phyloP scores from a whole-genome alignment of 2,113 vertebrate genomes.

The Himantopus leucocephalus region DNA sequence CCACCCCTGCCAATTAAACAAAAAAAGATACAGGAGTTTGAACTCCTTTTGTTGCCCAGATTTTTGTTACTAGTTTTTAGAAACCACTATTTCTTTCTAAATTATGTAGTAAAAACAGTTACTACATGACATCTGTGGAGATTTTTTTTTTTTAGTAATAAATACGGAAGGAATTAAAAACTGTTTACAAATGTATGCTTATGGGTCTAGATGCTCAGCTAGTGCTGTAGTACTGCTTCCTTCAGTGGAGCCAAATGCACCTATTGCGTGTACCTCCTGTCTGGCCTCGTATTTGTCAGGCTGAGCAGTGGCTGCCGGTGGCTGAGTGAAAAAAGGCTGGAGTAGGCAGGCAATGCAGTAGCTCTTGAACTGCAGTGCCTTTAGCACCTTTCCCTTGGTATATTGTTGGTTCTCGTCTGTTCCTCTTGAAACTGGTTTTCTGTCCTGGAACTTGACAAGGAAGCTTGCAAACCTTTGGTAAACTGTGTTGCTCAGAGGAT shows the following conservation, averaged over 20 bases:
- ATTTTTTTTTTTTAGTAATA: background rate
- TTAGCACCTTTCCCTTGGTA: background rate
- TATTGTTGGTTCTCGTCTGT: background rate
- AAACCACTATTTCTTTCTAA: background rate
- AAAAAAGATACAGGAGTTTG: background rate
- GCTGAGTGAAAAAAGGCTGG: background rate
- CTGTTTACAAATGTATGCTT: background rate
- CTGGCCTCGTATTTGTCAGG: background rate
- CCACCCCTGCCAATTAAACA: background rate
- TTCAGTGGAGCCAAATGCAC: rapidly evolving
- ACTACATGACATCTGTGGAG: background rate
- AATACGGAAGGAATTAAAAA: background rate
- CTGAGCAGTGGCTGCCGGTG: background rate
- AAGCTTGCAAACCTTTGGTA: background rate
- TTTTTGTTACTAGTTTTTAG: background rate
- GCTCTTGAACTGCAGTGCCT: background rate
- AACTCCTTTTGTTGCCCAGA: background rate
- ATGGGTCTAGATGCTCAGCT: background rate
- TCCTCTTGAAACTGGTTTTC: background rate
- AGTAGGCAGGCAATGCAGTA: background rate
- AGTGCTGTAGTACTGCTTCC: background rate
- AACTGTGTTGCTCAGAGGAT: background rate
- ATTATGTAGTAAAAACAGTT: background rate
- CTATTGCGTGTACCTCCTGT: background rate
- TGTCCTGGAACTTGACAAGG: background rate